These are phyloP conservation scores for Oncorhynchus kisutch DNA, from an alignment of 2,113 vertebrate genomes.

Conservation along the genomic window DNA sequence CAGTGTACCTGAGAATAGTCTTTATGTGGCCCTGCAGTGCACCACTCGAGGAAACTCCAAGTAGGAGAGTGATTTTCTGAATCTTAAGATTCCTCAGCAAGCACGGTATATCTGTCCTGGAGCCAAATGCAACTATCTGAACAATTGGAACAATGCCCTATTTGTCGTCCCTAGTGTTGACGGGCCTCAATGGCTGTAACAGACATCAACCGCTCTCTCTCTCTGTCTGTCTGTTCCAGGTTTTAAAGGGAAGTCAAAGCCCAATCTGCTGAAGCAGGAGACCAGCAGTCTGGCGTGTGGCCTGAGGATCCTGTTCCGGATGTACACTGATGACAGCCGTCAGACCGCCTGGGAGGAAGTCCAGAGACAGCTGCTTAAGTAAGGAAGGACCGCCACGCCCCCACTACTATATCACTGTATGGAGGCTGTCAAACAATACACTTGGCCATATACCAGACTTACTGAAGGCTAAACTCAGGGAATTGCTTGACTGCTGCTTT, in stretches of 20 bases:
- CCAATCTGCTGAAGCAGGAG: constrained; percentile 97
- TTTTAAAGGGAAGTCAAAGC: constrained; percentile 99
- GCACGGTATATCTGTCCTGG: no score
- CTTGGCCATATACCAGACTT: no score
- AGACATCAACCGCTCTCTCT: not conserved
- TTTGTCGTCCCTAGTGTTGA: no score
- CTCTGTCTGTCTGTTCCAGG: constrained; percentile 63
- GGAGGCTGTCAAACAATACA: no score
- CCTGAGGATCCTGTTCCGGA: constrained; percentile 94
- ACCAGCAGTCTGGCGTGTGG: constrained; percentile 96
- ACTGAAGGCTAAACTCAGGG: no score
- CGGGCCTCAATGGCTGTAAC: not conserved
- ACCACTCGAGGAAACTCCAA: no score
- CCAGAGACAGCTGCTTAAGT: constrained; percentile 92
- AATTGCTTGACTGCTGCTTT: not conserved
- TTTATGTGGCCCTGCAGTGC: no score
- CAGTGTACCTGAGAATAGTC: no score
- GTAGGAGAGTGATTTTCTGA: not conserved
- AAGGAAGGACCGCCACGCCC: constrained; percentile 53
- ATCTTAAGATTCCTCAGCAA: no score
- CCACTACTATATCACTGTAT: no score
- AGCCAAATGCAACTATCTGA: no score
- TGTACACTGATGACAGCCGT: constrained; percentile 92
- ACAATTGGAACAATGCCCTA: no score
- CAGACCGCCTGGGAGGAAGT: constrained; percentile 91